phyloP scores from a whole-genome alignment of 2,113 vertebrate species.

The Pygathrix nemaeus region DNA sequence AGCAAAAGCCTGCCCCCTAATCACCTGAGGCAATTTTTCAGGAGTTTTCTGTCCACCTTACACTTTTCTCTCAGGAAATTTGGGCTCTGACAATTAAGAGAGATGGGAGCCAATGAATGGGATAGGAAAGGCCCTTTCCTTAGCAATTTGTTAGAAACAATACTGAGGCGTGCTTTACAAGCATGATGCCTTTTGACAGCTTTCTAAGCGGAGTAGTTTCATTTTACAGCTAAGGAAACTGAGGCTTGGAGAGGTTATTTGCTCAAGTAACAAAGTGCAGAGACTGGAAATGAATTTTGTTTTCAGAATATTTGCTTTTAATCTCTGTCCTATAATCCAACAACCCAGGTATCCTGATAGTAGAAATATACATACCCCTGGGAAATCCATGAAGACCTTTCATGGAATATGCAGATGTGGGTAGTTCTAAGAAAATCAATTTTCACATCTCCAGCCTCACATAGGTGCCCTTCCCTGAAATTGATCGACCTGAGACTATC shows the following conservation, averaged over 20 bases:
- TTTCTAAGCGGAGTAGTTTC: background rate
- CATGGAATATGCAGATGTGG: background rate
- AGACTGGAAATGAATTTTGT: background rate
- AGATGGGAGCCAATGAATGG: background rate
- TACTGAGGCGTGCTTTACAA: background rate
- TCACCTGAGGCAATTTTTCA: background rate
- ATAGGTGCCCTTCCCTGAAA: background rate
- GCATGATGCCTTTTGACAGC: background rate
- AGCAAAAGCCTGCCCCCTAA: background rate
- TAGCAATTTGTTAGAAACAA: background rate
- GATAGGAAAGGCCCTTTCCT: background rate
- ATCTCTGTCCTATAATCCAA: background rate
- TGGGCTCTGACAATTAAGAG: background rate
- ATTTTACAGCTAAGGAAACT: background rate
- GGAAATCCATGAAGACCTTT: background rate
- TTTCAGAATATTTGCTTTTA: background rate
- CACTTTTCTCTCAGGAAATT: background rate
- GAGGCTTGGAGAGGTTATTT: background rate
- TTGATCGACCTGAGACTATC: background rate
- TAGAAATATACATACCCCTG: too few relatives aligned
- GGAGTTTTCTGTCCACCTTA: background rate
- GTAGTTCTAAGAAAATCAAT: accelerated
- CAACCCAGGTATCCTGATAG: background rate
- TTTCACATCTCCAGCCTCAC: background rate
- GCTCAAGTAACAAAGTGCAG: background rate